A percentile compares a stretch with the other conserved stretches of the same genome.
Conservation (phyloP, 2,113 vertebrate species). For the Catharus fuscescens region DNA sequence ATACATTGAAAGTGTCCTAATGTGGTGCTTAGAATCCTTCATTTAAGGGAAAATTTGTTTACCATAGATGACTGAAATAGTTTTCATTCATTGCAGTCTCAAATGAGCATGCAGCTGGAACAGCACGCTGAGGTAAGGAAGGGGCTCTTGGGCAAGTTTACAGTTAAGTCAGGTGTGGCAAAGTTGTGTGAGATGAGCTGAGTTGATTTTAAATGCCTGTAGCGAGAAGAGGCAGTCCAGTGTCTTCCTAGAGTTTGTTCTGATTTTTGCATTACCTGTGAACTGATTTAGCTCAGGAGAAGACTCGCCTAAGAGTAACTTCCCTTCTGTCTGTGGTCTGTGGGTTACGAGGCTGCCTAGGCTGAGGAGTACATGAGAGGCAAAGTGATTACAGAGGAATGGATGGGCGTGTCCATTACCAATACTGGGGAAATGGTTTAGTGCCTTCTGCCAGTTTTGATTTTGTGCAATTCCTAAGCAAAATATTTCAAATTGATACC, state of each 20-base stretch:
- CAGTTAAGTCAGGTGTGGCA: neutral
- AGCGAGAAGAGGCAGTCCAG: neutral
- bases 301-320: neutral
- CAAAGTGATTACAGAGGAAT: neutral
- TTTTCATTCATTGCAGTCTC: neutral
- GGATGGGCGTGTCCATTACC: neutral
- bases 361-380: neutral
- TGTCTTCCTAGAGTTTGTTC: neutral
- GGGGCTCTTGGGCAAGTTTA: neutral
- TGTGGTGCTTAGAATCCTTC: neutral
- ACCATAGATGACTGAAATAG: neutral
- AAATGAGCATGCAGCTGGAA: neutral
- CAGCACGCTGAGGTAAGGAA: neutral
- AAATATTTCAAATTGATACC: neutral
- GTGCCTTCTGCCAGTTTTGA: neutral
- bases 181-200: neutral
- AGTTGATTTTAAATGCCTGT: neutral
- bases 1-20: neutral
- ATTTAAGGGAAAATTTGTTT: neutral
- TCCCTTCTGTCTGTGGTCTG: neutral
- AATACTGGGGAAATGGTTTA: accelerated
- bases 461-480: neutral
- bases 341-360: neutral
- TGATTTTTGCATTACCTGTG: neutral
- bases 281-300: neutral